Evolutionary conservation across 2,888 invertebrate genomes (phyloP), one percentile per base, ranked within the genome.

Genomic region (Acrobasis suavella): DNA sequence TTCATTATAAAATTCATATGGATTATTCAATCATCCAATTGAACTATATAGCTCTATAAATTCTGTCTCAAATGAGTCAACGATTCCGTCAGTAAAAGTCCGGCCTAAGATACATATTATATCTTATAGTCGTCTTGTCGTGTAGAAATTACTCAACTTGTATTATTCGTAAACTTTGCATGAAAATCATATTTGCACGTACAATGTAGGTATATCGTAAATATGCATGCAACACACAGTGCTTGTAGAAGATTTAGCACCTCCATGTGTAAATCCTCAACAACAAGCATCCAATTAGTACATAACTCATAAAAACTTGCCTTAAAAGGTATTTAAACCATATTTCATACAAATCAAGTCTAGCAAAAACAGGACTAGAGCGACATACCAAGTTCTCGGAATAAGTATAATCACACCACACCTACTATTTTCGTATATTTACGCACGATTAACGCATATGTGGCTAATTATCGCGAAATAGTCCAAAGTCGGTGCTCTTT

Each of bases 401-500:
- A 56, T 56, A 17, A 46, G 39, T 56, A 42, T 56, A 56, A 56
- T 42, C 17, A 42, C 56, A 56, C 56, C 17, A 42, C 56, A 56
- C 56, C 56, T 56, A 55, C 39, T 39, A 56, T 46, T 56, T 56
- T 56, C 42, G 56, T 56, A 42, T 17, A 42, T 42, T 42, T 56
- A 56, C 56, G 56, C 42, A 56, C 56, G 42, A 55, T 56, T 49
- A 59, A 64, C 32, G 60, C 49, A 55, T 58, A 50, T 38, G 16
- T 55, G 49, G 14, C 49, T 67, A 69, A 67, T 67, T 72, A 69
- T 67, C 67, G 76, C 72, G 72, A 76, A 77, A 76, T 75, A 74
- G 73, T 72, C 68, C 73, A 79, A 81, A 79, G 80, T 73, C 60
- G 73, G 79, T 78, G 80, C 75, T 70, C 70, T 67, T 70, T 72